Evolutionary conservation across 2,113 vertebrate genomes (phyloP).

Genomic region (Nymphicus hollandicus): DNA sequence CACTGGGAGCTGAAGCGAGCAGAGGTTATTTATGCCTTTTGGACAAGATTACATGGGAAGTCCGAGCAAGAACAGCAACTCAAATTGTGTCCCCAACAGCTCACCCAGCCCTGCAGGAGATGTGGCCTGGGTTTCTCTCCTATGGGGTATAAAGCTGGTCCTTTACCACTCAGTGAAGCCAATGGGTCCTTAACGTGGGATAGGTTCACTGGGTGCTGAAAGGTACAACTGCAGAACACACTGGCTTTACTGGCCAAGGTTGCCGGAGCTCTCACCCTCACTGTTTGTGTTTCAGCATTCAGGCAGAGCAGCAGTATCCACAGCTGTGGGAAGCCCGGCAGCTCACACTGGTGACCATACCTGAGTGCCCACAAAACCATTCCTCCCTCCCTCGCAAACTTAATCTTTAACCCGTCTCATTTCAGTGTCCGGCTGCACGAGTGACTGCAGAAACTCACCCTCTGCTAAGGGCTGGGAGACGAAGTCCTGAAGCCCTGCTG

Average conservation of each 20-base stretch:
- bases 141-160: neutral
- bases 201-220: neutral
- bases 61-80: accelerated
- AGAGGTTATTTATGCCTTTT: neutral
- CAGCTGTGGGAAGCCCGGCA: neutral
- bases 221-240: neutral
- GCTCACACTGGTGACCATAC: neutral
- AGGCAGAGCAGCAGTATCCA: neutral
- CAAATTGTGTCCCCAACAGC: neutral
- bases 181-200: neutral
- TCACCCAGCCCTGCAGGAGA: neutral
- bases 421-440: neutral
- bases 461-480: neutral
- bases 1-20: accelerated
- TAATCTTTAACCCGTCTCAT: neutral
- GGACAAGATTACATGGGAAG: neutral
- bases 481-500: neutral
- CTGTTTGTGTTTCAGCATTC: neutral
- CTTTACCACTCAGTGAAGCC: neutral
- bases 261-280: neutral
- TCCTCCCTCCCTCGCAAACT: neutral
- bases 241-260: neutral
- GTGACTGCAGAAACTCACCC: neutral
- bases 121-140: neutral
- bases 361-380: neutral